Evolutionary conservation across 2,888 invertebrate species (phyloP), one percentile per base, ranked within the genome.

Genomic region (Clepsis dumicolana): DNA sequence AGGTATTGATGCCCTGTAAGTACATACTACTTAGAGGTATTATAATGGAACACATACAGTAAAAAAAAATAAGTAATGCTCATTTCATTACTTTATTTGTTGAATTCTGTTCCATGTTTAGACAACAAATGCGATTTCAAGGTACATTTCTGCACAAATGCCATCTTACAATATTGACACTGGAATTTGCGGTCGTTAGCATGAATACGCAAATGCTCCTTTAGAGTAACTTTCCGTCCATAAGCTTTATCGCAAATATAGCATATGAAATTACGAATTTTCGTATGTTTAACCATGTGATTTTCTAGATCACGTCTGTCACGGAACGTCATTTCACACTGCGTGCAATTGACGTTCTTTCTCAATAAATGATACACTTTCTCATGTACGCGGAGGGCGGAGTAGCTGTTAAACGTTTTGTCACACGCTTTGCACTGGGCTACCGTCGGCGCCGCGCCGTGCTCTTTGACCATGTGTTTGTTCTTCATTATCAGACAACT

Each of bases 271-370:
- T 83, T 82, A 70, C 82, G 83, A 8, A 78, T 75, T 0, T 81
- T 83, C 0, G 85, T 85, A 65, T 91, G 90, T 41, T 80, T 86
- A 29, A 83, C 76, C 76, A 83, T 78, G 70, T 93, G 93, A 12
- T 80, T 79, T 24, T 79, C 80, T 64, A 92, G 74, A 64, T 82
- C 80, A n/a, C 79, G 78, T 44, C 80, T 83, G 0, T 78, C 73
- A 65, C 81, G 85, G 68, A 90, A 91, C 32, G 76, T 80, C 64
- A 79, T 82, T 0, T 81, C 77, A 71, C 82, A 83, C 0, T 71
- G n/a, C 4, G 50, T 64, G 35, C 82, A 83, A 48, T 72, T 57
- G 18, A 72, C 69, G 0, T 71, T 70, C 27, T 48, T 71, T n/a
- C 35, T 25, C 54, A 53, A 59, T 53, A 70, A 70, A 66, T 70